Percentiles rank a stretch among this genome's conserved stretches.
Evolutionary conservation across 2,888 invertebrate genomes (phyloP).

Genomic region (Volucella bombylans): DNA sequence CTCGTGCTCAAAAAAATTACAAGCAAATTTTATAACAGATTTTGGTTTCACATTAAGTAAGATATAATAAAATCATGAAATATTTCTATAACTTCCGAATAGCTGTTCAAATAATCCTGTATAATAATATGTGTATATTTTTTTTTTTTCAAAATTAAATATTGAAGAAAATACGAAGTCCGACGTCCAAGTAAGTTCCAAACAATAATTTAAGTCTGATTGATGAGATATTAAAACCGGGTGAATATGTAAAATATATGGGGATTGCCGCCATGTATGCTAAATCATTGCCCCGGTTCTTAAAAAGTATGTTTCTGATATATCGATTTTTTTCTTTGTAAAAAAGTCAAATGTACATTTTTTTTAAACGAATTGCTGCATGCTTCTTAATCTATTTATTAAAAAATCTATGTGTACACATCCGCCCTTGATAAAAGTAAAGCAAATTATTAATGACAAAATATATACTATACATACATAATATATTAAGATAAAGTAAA

Average conservation of each 20-base stretch:
- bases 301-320: slow-evolving; percentile 22
- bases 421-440: slow-evolving; percentile 4
- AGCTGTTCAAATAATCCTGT: slow-evolving; percentile 75
- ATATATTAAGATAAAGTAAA: no score
- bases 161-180: slow-evolving; percentile 23
- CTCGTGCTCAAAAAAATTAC: slow-evolving; percentile 27
- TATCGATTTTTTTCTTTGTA: slow-evolving; percentile 19
- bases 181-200: slow-evolving; percentile 43
- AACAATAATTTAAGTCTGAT: slow-evolving; percentile 24
- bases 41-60: slow-evolving; percentile 79
- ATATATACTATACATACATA: background rate
- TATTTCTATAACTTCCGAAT: slow-evolving; percentile 78
- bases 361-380: slow-evolving; percentile 8
- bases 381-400: background rate
- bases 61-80: slow-evolving; percentile 79
- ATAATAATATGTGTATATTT: background rate
- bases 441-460: background rate
- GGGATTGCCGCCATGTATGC: slow-evolving; percentile 35
- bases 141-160: slow-evolving; percentile 28
- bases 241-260: slow-evolving; percentile 41
- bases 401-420: slow-evolving; percentile 11
- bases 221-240: background rate
- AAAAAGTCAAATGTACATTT: slow-evolving; percentile 21
- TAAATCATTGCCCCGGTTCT: slow-evolving; percentile 22
- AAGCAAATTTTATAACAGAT: slow-evolving; percentile 78